phyloP scores from a whole-genome alignment of 2,113 vertebrate species.

The Lota lota region DNA sequence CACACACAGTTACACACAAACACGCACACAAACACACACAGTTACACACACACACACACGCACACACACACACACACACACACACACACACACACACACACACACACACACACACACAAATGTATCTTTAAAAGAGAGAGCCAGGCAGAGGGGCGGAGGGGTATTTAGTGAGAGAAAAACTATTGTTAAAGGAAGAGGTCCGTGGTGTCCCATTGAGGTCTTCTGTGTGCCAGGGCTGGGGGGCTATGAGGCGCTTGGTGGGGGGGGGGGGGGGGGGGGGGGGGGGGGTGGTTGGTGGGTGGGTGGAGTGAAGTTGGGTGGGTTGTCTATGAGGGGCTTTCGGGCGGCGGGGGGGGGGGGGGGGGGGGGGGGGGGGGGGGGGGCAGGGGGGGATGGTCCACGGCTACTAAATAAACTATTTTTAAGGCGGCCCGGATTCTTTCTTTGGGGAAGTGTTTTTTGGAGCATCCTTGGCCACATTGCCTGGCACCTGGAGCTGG shows the following conservation, averaged over 20 bases:
- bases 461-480: slow-evolving; percentile 61
- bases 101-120: slow-evolving; percentile 40
- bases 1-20: not conserved
- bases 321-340: no score
- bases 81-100: slow-evolving; percentile 4
- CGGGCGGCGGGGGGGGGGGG: slow-evolving; percentile 20
- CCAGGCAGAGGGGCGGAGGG: slow-evolving; percentile 33
- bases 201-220: slow-evolving; percentile 45
- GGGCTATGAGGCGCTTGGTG: no score
- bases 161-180: slow-evolving; percentile 23
- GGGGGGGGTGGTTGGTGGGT: no score
- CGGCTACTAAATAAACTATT: slow-evolving; percentile 49
- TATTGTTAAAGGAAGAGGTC: slow-evolving; percentile 29
- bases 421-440: slow-evolving; percentile 41
- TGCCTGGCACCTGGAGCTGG: slow-evolving; percentile 66
- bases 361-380: slow-evolving; percentile 6
- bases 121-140: slow-evolving; percentile 64
- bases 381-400: not conserved
- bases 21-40: slow-evolving; percentile 11
- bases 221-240: slow-evolving; percentile 23
- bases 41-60: not conserved
- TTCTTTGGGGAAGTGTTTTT: slow-evolving; percentile 59
- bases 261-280: slow-evolving; percentile 10
- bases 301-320: slow-evolving; percentile 15
- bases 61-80: not conserved